Base-by-base conservation (phyloP, 2,888 invertebrate genomes). In the Deilephila porcellus region DNA sequence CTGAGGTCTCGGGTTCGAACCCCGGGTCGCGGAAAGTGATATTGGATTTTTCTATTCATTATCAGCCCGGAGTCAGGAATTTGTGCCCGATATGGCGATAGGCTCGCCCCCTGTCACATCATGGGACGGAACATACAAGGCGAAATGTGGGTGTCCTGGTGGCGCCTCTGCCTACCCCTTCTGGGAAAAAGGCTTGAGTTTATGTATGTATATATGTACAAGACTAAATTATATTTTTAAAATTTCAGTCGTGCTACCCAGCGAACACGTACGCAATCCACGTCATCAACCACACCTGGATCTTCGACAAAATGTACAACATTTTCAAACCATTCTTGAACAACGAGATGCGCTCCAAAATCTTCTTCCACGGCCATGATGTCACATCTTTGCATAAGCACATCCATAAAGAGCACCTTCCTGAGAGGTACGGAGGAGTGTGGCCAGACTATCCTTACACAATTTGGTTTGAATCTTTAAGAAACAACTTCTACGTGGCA, bases 271-370 rank as follows among this genome's bases (percentile, higher is more conserved):
- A 97, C 78, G 96, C 97, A 0, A 96, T 98, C 74, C 98, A 98
- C 89, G 95, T 98, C 71, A 95, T 98, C 56, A 96, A 97, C 87
- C 97, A 98, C 85, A 97, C 97, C 0, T 97, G 97, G 97, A 90
- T 97, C 8, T 97, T 98, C 86, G 97, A 97, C 87, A 96, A 97
- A 77, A 96, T 97, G 71, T 97, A 96, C 88, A 96, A 96, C 78
- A 96, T 97, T 25, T 97, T 98, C 89, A 97, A 97, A 82, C 97
- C 98, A 0, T 93, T 98, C 34, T 90, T 98, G 34, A 96, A 96
- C 83, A 90, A 96, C 1, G 86, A 94, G 52, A 97, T 97, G 97
- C 95, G 95, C 17, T 95, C 96, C 29, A 93, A 91, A 83, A 95
- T 96, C 76, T 95, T 91, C 87, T 97, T 97, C 89, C 98, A 98